Evolutionary conservation across 2,888 invertebrate species (phyloP).

Genomic region (Eupelmus urozonus): DNA sequence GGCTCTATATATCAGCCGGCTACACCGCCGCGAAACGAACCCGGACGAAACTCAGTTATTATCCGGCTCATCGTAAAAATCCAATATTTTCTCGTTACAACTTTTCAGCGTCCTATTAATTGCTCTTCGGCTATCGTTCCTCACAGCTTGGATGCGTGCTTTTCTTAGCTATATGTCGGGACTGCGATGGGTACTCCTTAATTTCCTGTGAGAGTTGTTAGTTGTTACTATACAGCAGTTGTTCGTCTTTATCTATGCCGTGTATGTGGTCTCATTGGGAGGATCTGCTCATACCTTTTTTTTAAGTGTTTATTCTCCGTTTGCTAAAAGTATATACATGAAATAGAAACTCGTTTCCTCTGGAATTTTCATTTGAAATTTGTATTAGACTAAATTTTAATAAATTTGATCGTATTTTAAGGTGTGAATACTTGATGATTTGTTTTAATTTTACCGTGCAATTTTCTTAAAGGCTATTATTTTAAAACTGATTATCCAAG

Average conservation of each 20-base stretch:
- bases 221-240: not conserved
- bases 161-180: constrained; percentile 14
- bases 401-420: too few relatives aligned
- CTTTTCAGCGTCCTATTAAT: constrained; percentile 58
- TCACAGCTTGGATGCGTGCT: not conserved
- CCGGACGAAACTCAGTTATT: constrained; percentile 53
- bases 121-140: constrained; percentile 45
- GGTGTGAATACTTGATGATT: too few relatives aligned
- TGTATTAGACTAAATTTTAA: too few relatives aligned
- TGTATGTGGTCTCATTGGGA: not conserved
- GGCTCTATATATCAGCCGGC: constrained; percentile 9
- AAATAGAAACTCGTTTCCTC: too few relatives aligned
- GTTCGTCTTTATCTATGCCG: not conserved
- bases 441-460: too few relatives aligned
- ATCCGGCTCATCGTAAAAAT: constrained; percentile 57
- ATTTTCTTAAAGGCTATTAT: too few relatives aligned
- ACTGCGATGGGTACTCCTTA: constrained; percentile 29
- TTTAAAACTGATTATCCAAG: too few relatives aligned
- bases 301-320: too few relatives aligned
- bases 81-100: constrained; percentile 61
- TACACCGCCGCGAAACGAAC: constrained; percentile 29
- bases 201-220: constrained; percentile 24
- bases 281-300: not conserved
- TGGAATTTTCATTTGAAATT: too few relatives aligned
- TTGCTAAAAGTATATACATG: too few relatives aligned